Conservation (phyloP, 1,140 invertebrate genomes). For the Camponotus pennsylvanicus region DNA sequence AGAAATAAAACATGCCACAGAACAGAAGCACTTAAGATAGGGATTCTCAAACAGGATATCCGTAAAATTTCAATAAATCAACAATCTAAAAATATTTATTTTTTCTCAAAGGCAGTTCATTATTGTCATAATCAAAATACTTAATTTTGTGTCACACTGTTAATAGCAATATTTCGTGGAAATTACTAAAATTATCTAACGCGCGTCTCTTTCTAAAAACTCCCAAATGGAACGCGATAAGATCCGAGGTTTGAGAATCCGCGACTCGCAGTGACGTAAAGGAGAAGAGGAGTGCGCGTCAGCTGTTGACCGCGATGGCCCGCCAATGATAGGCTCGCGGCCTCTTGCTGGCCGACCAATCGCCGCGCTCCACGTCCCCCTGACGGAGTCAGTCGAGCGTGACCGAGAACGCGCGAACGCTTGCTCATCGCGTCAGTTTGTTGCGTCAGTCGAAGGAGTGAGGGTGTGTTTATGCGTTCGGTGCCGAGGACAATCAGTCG, state of each 20-base stretch:
- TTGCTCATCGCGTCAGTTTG: background rate
- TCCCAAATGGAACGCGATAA: background rate
- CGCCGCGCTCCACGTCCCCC: background rate
- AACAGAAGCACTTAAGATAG: background rate
- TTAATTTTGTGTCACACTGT: too few relatives aligned
- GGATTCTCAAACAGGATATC: background rate
- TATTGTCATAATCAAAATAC: background rate
- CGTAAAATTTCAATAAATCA: background rate
- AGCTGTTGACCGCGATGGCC: background rate
- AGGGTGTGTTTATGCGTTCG: background rate
- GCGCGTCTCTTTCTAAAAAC: too few relatives aligned
- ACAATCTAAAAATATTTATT: background rate
- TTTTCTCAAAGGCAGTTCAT: background rate
- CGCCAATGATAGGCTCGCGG: background rate
- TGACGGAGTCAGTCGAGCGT: background rate
- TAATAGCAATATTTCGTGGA: too few relatives aligned
- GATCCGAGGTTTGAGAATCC: background rate
- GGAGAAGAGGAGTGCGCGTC: too few relatives aligned
- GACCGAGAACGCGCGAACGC: background rate
- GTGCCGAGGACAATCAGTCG: background rate
- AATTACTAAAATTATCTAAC: too few relatives aligned
- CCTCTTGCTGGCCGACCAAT: background rate
- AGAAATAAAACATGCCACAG: background rate
- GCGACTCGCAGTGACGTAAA: background rate
- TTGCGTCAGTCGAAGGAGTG: background rate